These are phyloP conservation scores for Hirundo rustica DNA, from an alignment of 2,797 vertebrate species.

Conservation along the genomic window DNA sequence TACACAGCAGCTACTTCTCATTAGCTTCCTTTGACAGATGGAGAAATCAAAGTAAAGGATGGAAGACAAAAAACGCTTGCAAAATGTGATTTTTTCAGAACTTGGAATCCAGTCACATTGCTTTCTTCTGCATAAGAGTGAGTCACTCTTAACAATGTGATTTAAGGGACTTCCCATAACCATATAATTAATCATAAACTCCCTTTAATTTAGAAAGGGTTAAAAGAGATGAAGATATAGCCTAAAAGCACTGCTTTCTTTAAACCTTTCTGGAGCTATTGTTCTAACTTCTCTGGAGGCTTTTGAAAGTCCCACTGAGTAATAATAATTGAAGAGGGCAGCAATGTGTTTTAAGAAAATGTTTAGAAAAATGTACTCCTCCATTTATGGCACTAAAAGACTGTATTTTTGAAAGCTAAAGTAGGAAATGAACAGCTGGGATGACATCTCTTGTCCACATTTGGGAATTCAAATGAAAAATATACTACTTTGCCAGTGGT, in stretches of 20 bases:
- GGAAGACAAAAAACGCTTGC: not conserved
- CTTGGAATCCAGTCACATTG: not conserved
- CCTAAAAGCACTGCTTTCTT: not conserved
- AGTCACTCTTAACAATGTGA: not conserved
- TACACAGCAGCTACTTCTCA: not conserved
- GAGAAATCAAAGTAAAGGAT: not conserved
- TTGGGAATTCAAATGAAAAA: not conserved
- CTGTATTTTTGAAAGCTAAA: not conserved
- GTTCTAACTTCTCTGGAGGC: not conserved
- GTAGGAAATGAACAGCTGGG: not conserved
- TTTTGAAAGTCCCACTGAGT: not conserved
- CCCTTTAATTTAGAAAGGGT: not conserved
- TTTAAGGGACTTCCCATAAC: not conserved
- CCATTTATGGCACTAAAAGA: not conserved
- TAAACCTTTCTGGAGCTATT: not conserved
- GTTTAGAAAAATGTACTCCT: not conserved
- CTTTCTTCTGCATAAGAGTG: not conserved
- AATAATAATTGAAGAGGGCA: not conserved
- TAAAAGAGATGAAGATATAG: not conserved
- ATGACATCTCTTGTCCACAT: not conserved
- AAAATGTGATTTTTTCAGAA: not conserved
- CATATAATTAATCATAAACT: not conserved
- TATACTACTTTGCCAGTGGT: not conserved
- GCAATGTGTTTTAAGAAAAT: not conserved
- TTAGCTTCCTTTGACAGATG: not conserved